These are phyloP conservation scores for Morinoia aosen DNA, from an alignment of 2,888 invertebrate species.

Conservation along the genomic window DNA sequence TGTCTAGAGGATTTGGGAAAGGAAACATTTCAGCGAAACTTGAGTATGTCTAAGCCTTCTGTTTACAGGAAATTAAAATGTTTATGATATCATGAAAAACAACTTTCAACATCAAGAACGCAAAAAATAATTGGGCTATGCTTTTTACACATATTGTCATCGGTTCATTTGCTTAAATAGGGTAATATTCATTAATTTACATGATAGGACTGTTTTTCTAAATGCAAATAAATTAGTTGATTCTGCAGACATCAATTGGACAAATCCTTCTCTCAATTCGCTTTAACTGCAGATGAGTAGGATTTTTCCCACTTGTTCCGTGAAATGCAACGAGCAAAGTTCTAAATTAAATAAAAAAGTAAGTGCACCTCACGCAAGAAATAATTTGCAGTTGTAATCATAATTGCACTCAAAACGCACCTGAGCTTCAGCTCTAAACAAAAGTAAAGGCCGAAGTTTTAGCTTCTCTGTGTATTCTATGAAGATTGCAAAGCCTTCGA, in stretches of 20 bases:
- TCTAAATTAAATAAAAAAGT: not conserved
- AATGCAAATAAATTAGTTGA: not conserved
- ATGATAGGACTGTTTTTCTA: not conserved
- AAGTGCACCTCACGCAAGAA: not conserved
- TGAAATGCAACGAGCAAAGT: not conserved
- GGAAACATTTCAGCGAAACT: not conserved
- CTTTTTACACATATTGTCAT: too few relatives aligned
- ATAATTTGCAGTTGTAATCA: conserved; percentile 48
- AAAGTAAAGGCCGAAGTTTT: conserved; percentile 28
- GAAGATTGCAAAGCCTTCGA: conserved; percentile 18
- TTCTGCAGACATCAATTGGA: not conserved
- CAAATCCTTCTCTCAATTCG: not conserved
- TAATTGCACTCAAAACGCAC: conserved; percentile 33
- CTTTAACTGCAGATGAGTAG: not conserved
- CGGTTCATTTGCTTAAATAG: not conserved
- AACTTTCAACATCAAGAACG: too few relatives aligned
- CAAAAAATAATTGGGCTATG: too few relatives aligned
- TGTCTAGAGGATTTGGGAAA: not conserved
- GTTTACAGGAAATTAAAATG: not conserved
- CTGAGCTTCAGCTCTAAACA: conserved; percentile 28
- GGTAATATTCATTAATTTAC: not conserved
- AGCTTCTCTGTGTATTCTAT: conserved; percentile 10
- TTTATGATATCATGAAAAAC: not conserved
- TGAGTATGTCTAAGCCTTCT: not conserved
- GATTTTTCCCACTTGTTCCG: not conserved